Percentiles rank a stretch among this genome's conserved stretches.
phyloP scores from a whole-genome alignment of 1,140 invertebrate species.

The Lordiphosa stackelbergi region DNA sequence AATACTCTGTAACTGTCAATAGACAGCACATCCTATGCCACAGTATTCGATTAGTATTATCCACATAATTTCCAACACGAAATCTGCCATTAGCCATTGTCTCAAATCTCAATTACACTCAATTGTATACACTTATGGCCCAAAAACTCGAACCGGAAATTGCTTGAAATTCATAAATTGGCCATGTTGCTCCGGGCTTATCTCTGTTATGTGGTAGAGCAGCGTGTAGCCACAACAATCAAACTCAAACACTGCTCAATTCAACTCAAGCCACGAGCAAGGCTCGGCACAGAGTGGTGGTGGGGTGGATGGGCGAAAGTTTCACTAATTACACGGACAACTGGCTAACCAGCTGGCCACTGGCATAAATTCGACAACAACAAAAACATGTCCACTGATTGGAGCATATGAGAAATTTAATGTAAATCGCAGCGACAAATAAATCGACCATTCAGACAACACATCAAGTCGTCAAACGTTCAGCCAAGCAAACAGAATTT shows the following conservation, averaged over 20 bases:
- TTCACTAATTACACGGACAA: conserved; percentile 37
- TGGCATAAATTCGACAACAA: conserved; percentile 37
- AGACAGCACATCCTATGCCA: too few species aligned
- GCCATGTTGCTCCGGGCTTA: conserved; percentile 11
- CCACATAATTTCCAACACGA: too few species aligned
- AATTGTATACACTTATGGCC: conserved; percentile 25
- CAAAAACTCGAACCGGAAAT: conserved; percentile 48
- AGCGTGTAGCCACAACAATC: conserved; percentile 34
- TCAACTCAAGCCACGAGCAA: conserved; percentile 25
- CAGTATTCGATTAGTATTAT: too few species aligned
- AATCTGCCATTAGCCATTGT: conserved; percentile 6
- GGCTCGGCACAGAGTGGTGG: conserved; percentile 1
- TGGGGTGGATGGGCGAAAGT: not conserved
- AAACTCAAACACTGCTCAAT: conserved; percentile 27
- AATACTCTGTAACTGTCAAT: too few species aligned
- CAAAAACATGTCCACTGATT: conserved; percentile 23
- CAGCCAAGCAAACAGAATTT: conserved; percentile 54
- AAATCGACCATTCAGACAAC: conserved; percentile 54
- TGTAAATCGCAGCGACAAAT: conserved; percentile 54
- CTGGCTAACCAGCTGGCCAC: conserved; percentile 19
- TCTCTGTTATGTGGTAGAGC: conserved; percentile 5
- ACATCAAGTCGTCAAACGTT: conserved; percentile 53
- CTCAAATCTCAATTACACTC: conserved; percentile 36
- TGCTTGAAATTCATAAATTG: conserved; percentile 51
- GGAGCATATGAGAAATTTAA: conserved; percentile 27